Evolutionary conservation across 2,888 invertebrate genomes (phyloP), one percentile per base, ranked within the genome.

Genomic region (Formica aserva): DNA sequence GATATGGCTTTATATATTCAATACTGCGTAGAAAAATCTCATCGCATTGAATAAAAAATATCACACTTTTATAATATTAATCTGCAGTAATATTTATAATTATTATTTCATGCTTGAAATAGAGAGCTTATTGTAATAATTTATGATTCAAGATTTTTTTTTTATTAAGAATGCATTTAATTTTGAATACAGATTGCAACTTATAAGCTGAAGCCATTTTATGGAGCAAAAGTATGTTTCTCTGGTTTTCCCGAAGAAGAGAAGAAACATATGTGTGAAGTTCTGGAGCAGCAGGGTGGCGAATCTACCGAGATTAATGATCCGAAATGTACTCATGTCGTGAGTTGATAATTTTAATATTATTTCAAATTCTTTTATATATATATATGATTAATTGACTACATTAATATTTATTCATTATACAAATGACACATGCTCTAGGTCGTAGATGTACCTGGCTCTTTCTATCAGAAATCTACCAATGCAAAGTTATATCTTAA

Each of bases 211-310:
- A 98, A 97, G 95, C 98, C 98, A 82, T 99, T 99, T 94, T 97
- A 97, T 94, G 98, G 98, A 41, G 97, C 98, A 82, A 96, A 97
- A 92, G 97, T 99, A 69, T 97, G 98, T 95, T 98, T 99, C 95
- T 96, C 97, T 92, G 99, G 99, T 8, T 99, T 99, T 95, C 97
- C 98, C 3, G 97, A 97, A 85, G 98, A 98, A 92, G 99, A 99
- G 95, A 97, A 97, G 93, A 97, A 97, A 93, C 98, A 99, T 94
- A 99, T 99, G 98, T 97, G 97, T 85, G 98, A 98, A 94, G 97
- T 98, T 90, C 96, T 99, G 84, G 96, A 97, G 91, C 97, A 97
- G 93, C 98, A 99, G 95, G 97, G 97, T 88, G 97, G 97, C 86
- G 96, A 97, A 85, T 97, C 97, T 85, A 96, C 96, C 63, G 94